Evolutionary conservation across 2,797 vertebrate species (phyloP).

Genomic region (Dipus sagitta): DNA sequence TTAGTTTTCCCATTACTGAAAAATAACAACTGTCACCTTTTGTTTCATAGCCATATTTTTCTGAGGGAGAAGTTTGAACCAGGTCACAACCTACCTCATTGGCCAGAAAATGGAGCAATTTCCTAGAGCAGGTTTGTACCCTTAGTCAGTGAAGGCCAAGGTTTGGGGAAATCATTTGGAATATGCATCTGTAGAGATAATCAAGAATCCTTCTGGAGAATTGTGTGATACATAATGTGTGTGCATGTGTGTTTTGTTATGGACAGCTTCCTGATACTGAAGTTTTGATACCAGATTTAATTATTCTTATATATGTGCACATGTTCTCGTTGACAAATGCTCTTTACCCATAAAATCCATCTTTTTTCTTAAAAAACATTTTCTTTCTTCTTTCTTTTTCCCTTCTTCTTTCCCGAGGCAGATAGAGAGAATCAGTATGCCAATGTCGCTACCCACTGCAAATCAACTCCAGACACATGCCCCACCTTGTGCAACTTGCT

Average conservation of each 20-base stretch:
- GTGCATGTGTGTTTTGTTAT: background rate
- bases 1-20: constrained; percentile 21
- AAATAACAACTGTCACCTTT: background rate
- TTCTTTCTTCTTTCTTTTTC: no score
- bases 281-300: background rate
- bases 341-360: background rate
- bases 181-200: background rate
- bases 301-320: background rate
- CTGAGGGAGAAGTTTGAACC: background rate
- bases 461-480: no score
- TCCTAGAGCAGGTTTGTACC: background rate
- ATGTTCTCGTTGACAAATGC: background rate
- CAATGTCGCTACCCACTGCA: no score
- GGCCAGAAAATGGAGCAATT: background rate
- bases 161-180: background rate
- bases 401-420: no score
- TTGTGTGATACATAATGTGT: background rate
- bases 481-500: no score
- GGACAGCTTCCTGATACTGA: background rate
- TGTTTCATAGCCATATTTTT: background rate
- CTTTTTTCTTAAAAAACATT: no score
- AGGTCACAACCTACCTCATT: background rate
- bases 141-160: background rate
- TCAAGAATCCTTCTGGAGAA: background rate
- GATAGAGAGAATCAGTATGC: no score